A percentile compares a stretch with the other conserved stretches of the same genome.
Evolutionary conservation across 2,888 invertebrate species (phyloP).

Genomic region (Orthosia gothica): DNA sequence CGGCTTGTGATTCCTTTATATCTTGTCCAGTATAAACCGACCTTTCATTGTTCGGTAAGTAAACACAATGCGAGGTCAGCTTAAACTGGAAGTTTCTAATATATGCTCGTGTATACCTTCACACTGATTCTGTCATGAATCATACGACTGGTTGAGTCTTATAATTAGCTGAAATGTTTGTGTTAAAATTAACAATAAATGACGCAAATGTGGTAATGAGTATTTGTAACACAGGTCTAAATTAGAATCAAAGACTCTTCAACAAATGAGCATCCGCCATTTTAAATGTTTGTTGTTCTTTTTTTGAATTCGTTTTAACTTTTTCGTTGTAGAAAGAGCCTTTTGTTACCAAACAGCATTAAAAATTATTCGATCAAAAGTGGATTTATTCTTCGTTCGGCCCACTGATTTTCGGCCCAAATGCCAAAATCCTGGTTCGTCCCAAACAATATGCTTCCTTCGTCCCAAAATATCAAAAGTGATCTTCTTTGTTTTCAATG

Average conservation of each 20-base stretch:
- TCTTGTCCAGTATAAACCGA: background rate
- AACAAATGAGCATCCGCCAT: background rate
- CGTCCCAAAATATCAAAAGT: too few species aligned
- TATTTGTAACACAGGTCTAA: constrained; percentile 16
- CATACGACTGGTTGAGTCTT: constrained; percentile 20
- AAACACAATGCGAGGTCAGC: background rate
- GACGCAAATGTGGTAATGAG: constrained; percentile 37
- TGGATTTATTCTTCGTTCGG: too few species aligned
- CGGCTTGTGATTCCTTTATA: background rate
- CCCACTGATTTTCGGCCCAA: too few species aligned
- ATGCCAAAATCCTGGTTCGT: too few species aligned
- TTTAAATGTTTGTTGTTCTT: background rate
- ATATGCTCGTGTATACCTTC: background rate
- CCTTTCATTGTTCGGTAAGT: background rate
- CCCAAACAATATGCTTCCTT: too few species aligned
- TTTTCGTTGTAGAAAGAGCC: background rate
- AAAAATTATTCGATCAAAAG: background rate
- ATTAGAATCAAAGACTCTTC: constrained; percentile 20
- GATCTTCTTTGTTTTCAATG: too few species aligned
- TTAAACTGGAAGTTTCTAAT: background rate
- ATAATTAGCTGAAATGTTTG: constrained; percentile 47
- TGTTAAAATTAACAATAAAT: constrained; percentile 55
- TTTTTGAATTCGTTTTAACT: background rate
- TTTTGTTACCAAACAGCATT: background rate
- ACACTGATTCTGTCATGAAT: constrained; percentile 28